Base-by-base conservation (phyloP, 1,140 invertebrate species). In the Trichogramma pretiosum region DNA sequence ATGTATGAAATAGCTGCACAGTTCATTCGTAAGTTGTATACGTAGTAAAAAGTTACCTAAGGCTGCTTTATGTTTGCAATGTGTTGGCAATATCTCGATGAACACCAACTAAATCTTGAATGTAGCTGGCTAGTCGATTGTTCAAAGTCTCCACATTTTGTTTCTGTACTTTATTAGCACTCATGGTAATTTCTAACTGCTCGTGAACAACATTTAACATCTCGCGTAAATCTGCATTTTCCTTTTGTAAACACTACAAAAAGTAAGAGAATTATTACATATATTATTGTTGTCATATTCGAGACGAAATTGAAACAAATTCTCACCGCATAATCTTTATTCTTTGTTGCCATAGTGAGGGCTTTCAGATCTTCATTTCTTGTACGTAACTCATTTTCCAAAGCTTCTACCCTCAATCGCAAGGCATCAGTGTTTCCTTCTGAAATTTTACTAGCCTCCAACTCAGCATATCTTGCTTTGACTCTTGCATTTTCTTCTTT, bases 401-500 rank as follows among this genome's bases (percentile, higher is more conserved):
- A 67, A 54, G 79, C 79, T 57, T 89, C 87, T 11, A 87, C 79
- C 61, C 84, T 77, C 55, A 83, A 75, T 57, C 86, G 74, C 35
- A 90, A 66, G 16, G 81, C 76, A 58, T 82, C 70, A 22, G 64
- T 65, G 37, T 73, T 73, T 22, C 70, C 70, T 48, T 70, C 68
- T 21, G 67, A 60, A 34, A 71, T 68, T 71, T 83, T 81, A 41
- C 82, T 78, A 55, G 81, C 77, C 65, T 87, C 85, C 28, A 84
- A 65, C 61, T 87, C 84, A 8, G 81, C 71, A 50, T 85, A 80
- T 60, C 80, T 82, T 36, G 80, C 82, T 71, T 93, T 92, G 54
- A 96, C 81, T 49, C 88, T 78, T 42, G 84, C 81, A 73, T 95
- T 95, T 68, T 97, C 93, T 62, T 98, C 93, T 73, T 96, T 93